A percentile compares a stretch with the other conserved stretches of the same genome.
These are phyloP conservation scores for Drosophila trapezifrons DNA, from an alignment of 1,140 invertebrate genomes.

Conservation along the genomic window DNA sequence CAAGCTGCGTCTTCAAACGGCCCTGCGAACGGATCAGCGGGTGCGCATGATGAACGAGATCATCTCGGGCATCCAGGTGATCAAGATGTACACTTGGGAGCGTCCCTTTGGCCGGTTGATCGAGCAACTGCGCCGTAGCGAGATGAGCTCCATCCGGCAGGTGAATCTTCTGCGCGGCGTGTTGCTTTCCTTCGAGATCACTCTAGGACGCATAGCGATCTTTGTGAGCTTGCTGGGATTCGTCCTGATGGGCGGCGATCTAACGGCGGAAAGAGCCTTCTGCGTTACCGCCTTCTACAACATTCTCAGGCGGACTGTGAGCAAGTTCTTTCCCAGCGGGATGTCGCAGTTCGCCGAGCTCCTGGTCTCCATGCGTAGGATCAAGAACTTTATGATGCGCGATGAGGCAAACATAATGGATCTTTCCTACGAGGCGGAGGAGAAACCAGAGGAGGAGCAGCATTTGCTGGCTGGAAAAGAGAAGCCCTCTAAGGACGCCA, in stretches of 20 bases:
- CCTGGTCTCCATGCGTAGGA: constrained; percentile 87
- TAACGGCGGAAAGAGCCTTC: constrained; percentile 88
- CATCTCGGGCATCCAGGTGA: constrained; percentile 90
- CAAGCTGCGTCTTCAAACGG: constrained; percentile 87
- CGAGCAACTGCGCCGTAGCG: constrained; percentile 85
- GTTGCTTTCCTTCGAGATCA: constrained; percentile 89
- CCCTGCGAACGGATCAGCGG: constrained; percentile 91
- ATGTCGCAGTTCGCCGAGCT: constrained; percentile 88
- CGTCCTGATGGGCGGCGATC: constrained; percentile 86
- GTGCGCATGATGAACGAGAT: constrained; percentile 95
- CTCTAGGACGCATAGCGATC: constrained; percentile 89
- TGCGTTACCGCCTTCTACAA: constrained; percentile 90
- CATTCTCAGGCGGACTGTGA: constrained; percentile 89
- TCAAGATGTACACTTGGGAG: constrained; percentile 97
- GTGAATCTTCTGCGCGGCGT: constrained; percentile 89
- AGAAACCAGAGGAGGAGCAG: constrained; percentile 30
- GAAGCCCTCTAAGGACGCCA: constrained; percentile 7
- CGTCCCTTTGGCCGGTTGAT: constrained; percentile 89
- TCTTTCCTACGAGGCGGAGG: constrained; percentile 20
- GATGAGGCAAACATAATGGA: constrained; percentile 85
- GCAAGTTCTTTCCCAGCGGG: constrained; percentile 88
- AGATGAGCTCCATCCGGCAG: constrained; percentile 86
- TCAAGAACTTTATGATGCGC: constrained; percentile 88
- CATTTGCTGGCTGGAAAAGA: constrained; percentile 3
- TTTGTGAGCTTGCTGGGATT: constrained; percentile 91